Evolutionary conservation across 1,140 invertebrate species (phyloP).

Genomic region (Euglossa dilemma): DNA sequence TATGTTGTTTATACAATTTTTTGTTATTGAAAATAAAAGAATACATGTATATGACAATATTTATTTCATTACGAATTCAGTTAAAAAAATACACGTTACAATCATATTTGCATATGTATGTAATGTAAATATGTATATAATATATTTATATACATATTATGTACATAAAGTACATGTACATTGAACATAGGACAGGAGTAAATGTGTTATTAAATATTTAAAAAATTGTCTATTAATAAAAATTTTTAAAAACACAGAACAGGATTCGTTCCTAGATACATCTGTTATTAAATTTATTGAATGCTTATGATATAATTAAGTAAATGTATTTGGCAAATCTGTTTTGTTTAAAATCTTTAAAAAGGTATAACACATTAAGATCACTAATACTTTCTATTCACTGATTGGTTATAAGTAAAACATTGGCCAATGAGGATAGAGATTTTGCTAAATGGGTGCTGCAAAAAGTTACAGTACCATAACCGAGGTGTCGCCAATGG

Average conservation of each 20-base stretch:
- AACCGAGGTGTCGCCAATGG: conserved; percentile 62
- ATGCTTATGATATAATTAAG: neutral
- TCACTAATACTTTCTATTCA: conserved; percentile 23
- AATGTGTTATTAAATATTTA: neutral
- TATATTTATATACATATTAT: neutral
- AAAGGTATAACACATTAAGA: conserved; percentile 13
- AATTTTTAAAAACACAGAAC: neutral
- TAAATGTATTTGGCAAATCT: conserved; percentile 18
- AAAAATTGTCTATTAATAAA: neutral
- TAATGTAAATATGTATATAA: no score
- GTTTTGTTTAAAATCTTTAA: conserved; percentile 12
- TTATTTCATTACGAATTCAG: conserved; percentile 23
- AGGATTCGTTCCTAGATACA: neutral
- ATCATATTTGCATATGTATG: neutral
- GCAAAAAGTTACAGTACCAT: conserved; percentile 58
- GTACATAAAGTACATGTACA: neutral
- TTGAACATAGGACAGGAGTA: neutral
- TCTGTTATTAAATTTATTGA: neutral
- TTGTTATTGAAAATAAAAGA: conserved; percentile 45
- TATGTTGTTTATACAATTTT: conserved; percentile 38
- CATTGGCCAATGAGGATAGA: conserved; percentile 43
- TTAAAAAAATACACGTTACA: neutral
- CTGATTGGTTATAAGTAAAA: conserved; percentile 44
- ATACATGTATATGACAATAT: neutral
- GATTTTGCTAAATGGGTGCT: conserved; percentile 39